Evolutionary conservation across 2,113 vertebrate species (phyloP).

Genomic region (Eidolon helvum): DNA sequence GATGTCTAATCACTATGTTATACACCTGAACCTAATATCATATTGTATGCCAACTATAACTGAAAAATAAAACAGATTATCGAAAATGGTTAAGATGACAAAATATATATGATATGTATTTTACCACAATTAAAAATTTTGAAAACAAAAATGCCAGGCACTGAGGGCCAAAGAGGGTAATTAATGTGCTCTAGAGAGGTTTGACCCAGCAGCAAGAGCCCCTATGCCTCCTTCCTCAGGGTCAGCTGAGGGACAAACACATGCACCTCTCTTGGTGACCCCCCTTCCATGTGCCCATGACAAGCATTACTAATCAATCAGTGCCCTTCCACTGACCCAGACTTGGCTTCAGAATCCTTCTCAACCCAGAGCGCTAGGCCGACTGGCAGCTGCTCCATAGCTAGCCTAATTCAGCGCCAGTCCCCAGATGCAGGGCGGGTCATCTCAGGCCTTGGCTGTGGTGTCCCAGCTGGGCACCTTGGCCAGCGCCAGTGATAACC

Average conservation of each 20-base stretch:
- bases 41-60: too few species aligned
- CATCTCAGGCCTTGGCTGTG: background rate
- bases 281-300: fast-evolving
- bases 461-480: background rate
- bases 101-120: too few species aligned
- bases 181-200: background rate
- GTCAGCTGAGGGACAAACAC: background rate
- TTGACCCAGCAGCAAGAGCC: background rate
- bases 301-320: background rate
- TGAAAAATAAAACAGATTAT: too few species aligned
- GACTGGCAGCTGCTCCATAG: background rate
- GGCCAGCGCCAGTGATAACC: background rate
- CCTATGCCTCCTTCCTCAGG: background rate
- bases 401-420: background rate
- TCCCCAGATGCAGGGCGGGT: background rate
- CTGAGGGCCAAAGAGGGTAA: background rate
- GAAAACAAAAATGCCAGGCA: background rate
- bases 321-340: background rate
- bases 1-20: too few species aligned
- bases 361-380: background rate
- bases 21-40: too few species aligned
- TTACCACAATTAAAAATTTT: background rate
- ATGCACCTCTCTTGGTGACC: fast-evolving
- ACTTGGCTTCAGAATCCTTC: background rate
- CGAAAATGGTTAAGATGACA: background rate